Conservation (phyloP, 2,888 invertebrate genomes). For the Drosophila prolongata region DNA sequence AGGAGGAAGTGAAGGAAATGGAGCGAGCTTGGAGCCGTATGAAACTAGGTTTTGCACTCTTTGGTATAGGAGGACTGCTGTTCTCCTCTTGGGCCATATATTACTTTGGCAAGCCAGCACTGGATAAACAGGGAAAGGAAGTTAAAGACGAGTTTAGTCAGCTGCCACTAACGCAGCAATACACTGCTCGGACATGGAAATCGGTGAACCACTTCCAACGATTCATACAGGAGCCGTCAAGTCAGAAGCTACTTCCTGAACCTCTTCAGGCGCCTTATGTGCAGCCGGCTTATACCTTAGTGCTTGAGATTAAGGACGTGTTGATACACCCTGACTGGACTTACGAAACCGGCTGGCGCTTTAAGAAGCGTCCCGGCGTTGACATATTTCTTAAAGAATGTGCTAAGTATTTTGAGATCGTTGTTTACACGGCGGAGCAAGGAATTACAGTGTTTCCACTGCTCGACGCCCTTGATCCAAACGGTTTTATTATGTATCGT, state of each 20-base stretch:
- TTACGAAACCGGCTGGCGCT: slow-evolving; percentile 98
- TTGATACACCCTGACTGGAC: slow-evolving; percentile 99
- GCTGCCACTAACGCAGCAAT: slow-evolving; percentile 88
- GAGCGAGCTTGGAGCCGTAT: slow-evolving; percentile 90
- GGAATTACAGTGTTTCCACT: slow-evolving; percentile 98
- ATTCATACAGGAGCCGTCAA: slow-evolving; percentile 96
- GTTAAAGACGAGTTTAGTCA: slow-evolving; percentile 90
- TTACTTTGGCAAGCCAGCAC: slow-evolving; percentile 89
- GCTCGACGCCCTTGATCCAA: slow-evolving; percentile 96
- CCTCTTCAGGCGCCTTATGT: slow-evolving; percentile 94
- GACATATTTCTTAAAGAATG: slow-evolving; percentile 96
- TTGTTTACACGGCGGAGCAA: slow-evolving; percentile 97
- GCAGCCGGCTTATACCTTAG: slow-evolving; percentile 98
- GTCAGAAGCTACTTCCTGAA: slow-evolving; percentile 96
- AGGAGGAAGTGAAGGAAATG: slow-evolving; percentile 87
- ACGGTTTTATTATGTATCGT: slow-evolving; percentile 94
- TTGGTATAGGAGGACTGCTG: slow-evolving; percentile 87
- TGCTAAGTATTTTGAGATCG: slow-evolving; percentile 96
- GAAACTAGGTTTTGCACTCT: slow-evolving; percentile 87
- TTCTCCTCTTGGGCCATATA: slow-evolving; percentile 88
- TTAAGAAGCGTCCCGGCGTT: slow-evolving; percentile 98
- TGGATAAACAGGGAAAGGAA: slow-evolving; percentile 89
- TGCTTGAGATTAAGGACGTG: slow-evolving; percentile 97
- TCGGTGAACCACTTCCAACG: slow-evolving; percentile 90
- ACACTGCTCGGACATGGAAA: slow-evolving; percentile 89